These are phyloP conservation scores for Athrips mouffetella DNA, from an alignment of 2,888 invertebrate species.

Conservation along the genomic window DNA sequence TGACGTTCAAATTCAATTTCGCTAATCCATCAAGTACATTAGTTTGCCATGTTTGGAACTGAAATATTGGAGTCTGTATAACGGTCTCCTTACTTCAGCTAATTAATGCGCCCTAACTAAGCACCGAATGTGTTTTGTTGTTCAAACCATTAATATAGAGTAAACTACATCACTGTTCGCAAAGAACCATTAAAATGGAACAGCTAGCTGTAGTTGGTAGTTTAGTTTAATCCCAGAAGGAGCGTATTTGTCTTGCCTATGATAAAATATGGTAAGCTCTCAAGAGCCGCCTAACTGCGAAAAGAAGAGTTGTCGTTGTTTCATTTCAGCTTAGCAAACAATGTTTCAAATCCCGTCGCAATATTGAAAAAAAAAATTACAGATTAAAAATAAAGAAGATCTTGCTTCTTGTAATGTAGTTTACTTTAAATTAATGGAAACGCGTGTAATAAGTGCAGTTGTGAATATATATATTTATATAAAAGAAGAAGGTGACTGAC, in stretches of 20 bases:
- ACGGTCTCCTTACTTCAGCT: constrained; percentile 5
- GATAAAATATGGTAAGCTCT: constrained; percentile 12
- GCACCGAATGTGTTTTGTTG: not conserved
- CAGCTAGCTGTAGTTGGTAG: constrained; percentile 8
- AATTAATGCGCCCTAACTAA: constrained; percentile 9
- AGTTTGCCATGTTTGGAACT: constrained; percentile 4
- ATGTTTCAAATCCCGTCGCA: no score
- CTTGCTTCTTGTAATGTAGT: no score
- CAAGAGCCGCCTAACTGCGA: constrained; percentile 7
- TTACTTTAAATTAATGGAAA: no score
- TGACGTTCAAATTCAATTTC: constrained; percentile 14
- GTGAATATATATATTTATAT: no score
- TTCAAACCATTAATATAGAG: constrained; percentile 1
- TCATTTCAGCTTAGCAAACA: constrained; percentile 11
- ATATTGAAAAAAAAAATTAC: no score
- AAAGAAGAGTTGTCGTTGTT: constrained; percentile 9
- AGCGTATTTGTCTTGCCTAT: constrained; percentile 11
- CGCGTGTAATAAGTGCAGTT: no score
- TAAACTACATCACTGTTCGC: constrained; percentile 8
- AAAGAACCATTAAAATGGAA: constrained; percentile 11
- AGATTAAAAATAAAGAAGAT: no score
- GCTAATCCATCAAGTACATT: constrained; percentile 16
- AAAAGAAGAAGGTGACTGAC: no score
- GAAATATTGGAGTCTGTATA: constrained; percentile 13
- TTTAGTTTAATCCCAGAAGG: constrained; percentile 8